Conservation (phyloP, 1,140 invertebrate species). For the Euura saliciscinereae region DNA sequence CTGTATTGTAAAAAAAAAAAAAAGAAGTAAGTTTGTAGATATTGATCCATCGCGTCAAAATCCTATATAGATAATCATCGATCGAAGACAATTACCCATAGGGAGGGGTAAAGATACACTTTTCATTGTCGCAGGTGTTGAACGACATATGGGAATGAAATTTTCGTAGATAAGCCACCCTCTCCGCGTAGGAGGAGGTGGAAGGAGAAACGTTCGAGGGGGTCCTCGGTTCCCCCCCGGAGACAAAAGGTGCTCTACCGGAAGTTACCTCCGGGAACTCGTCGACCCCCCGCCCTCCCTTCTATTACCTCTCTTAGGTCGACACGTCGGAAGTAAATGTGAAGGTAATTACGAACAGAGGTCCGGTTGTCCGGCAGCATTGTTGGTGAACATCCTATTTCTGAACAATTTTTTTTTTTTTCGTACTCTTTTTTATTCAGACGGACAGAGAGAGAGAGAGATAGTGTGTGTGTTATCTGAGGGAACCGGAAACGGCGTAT, state of each 20-base stretch:
- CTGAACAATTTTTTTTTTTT: too few species aligned
- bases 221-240: constrained; percentile 49
- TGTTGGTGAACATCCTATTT: too few species aligned
- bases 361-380: neutral
- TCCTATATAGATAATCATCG: too few species aligned
- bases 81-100: too few species aligned
- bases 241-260: constrained; percentile 32
- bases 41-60: too few species aligned
- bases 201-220: constrained; percentile 46
- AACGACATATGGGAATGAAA: constrained; percentile 48
- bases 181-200: too few species aligned
- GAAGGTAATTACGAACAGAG: constrained; percentile 23
- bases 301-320: neutral
- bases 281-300: constrained; percentile 15
- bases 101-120: too few species aligned
- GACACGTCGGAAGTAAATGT: constrained; percentile 45
- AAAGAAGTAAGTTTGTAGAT: too few species aligned
- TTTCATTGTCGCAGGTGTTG: too few species aligned
- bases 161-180: neutral
- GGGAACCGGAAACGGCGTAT: neutral
- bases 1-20: too few species aligned
- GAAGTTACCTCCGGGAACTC: constrained; percentile 53
- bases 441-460: neutral
- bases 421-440: neutral
- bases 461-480: neutral